These are phyloP conservation scores for Acipenser transmontanus DNA, from an alignment of 2,797 vertebrate genomes.

Conservation along the genomic window DNA sequence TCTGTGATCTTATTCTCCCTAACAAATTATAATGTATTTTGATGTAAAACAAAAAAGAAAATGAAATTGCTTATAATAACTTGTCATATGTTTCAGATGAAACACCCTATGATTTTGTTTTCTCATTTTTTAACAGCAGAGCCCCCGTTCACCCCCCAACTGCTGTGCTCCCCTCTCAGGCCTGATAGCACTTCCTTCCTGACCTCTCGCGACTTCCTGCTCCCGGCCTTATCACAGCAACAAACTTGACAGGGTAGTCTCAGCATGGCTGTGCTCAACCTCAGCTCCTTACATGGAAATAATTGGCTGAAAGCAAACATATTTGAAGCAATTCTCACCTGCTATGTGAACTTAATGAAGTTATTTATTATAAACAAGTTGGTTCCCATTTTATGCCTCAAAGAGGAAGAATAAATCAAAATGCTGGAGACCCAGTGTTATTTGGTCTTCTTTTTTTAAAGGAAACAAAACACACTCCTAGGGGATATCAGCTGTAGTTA, in stretches of 20 bases:
- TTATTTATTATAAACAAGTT: constrained; percentile 62
- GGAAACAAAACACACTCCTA: constrained; percentile 46
- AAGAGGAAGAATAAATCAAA: constrained; percentile 55
- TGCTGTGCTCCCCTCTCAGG: constrained; percentile 42
- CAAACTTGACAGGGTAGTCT: constrained; percentile 72
- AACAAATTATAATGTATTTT: too few species aligned
- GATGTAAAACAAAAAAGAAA: too few species aligned
- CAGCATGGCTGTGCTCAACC: constrained; percentile 49
- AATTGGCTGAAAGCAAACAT: constrained; percentile 9
- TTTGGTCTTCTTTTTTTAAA: constrained; percentile 55
- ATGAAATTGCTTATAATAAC: too few species aligned
- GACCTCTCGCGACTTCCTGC: constrained; percentile 83
- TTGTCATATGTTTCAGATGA: too few species aligned
- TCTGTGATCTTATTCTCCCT: too few species aligned
- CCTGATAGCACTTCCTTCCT: constrained; percentile 90
- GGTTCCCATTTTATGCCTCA: constrained; percentile 46
- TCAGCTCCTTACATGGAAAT: constrained; percentile 72
- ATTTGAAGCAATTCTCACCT: constrained; percentile 35
- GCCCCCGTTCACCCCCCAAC: constrained; percentile 17
- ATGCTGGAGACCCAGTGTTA: constrained; percentile 31
- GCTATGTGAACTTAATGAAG: constrained; percentile 49
- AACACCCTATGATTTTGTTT: too few species aligned
- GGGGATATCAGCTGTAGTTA: constrained; percentile 21
- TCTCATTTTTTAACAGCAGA: too few species aligned
- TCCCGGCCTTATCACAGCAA: constrained; percentile 75